Evolutionary conservation across 2,888 invertebrate genomes (phyloP), one percentile per base, ranked within the genome.

Genomic region (Thumatha senex): DNA sequence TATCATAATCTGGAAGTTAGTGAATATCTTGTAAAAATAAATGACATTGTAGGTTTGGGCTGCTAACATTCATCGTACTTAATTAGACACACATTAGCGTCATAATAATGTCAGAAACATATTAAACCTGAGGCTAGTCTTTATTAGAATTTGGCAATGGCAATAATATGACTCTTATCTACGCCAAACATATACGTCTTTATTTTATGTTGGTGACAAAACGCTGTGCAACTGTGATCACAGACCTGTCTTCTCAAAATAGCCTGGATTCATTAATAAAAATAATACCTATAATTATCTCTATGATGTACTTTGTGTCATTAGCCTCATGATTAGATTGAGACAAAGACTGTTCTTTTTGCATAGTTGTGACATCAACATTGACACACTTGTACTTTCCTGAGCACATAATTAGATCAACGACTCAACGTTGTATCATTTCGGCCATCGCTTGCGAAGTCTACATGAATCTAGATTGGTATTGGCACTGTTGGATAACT

Each of bases 381-480:
- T 86, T 86, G 86, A 86, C 85, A 85, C 76, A 82, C 69, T 82
- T 64, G 70, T 75, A 76, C 80, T 82, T 81, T 78, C 80, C 64
- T 51, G 40, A 39, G 48, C 53, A 54, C 78, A 84, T 75, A 73
- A 72, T 78, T 82, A 82, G 78, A 58, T 46, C 56, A 40, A 56
- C 47, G 50, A 78, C 58, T 46, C 56, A 40, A 56, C 47, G 50
- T 62, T 63, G 54, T 61, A 74, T 72, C 70, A 67, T 58, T 62
- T 61, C 56, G 60, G 70, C 71, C 68, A 63, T 70, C 72, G 72
- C 71, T 64, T 51, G 67, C 71, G 65, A 30, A 65, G 66, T 39
- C 65, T 61, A 62, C 66, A 78, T 78, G 71, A 70, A 79, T 82
- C 68, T 70, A 62, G 65, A 70, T 78, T 67, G 73, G 76, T 67